Base-by-base conservation (phyloP, 1,140 invertebrate genomes). In the Micrasema longulum region DNA sequence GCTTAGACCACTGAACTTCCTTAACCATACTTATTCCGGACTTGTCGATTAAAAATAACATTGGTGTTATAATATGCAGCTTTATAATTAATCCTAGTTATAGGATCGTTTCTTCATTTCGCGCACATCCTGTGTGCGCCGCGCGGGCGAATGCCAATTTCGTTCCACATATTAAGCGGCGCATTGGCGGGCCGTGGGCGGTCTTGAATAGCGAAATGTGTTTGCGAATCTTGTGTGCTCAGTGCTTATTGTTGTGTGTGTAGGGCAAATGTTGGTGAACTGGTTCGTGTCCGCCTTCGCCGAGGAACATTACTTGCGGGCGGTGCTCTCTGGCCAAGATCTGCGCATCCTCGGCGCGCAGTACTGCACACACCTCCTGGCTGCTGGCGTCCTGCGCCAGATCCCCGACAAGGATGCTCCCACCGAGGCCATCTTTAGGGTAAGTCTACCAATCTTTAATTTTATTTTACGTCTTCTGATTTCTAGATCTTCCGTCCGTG, bases 251-350 rank as follows among this genome's bases (percentile, higher is more conserved):
- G 63, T 48, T 22, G 16, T 78, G 36, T 55, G 83, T 84, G 47
- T 83, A 97, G 95, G 95, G 79, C 91, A 96, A 83, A 95, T 96
- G 91, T 86, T 97, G 74, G 86, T 96, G 52, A 94, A 95, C 80
- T 96, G 95, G 93, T 88, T 96, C 71, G 85, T 92, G 62, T 94
- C 93, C 12, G 90, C 92, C n/a, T 88, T 93, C 69, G 85, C 87
- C 48, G 90, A 94, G 55, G 90, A 90, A 72, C 89, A 88, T 78
- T 89, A 91, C 77, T 79, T 92, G 16, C 87, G 88, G 73, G 81
- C 82, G 38, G 71, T 88, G 53, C 81, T 94, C 38, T 89, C 87
- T 38, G 85, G 88, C 62, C 88, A 91, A 77, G 94, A 95, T 77
- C 81, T 95, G 52, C 91, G 90, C 78, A 88, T 89, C 48, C 81